A percentile compares a stretch with the other conserved stretches of the same genome.
Conservation (phyloP, 2,797 vertebrate genomes). For the Dermochelys coriacea region DNA sequence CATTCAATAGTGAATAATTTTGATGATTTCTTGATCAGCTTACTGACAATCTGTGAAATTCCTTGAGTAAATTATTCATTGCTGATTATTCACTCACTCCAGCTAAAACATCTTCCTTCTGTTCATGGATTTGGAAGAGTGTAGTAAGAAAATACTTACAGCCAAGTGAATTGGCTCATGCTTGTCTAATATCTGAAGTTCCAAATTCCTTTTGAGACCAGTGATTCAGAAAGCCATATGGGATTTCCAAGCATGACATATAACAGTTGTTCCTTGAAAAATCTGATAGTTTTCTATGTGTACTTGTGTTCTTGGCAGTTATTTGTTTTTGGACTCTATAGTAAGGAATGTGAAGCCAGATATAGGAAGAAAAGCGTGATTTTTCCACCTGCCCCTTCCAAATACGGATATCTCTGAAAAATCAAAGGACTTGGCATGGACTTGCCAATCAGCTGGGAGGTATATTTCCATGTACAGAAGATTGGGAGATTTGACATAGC, state of each 20-base stretch:
- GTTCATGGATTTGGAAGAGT: neutral
- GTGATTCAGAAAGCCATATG: constrained; percentile 4
- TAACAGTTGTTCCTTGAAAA: neutral
- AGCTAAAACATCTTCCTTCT: neutral
- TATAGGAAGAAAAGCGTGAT: neutral
- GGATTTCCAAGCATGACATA: neutral
- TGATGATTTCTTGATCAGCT: neutral
- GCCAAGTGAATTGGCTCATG: neutral
- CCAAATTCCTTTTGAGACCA: neutral
- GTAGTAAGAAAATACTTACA: constrained; percentile 2
- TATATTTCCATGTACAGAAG: neutral
- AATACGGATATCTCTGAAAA: neutral
- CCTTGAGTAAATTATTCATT: neutral
- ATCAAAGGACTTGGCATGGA: neutral
- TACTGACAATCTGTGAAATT: neutral
- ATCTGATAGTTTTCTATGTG: neutral
- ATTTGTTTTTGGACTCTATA: neutral
- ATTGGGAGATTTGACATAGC: neutral
- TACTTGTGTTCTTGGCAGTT: neutral
- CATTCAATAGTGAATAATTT: neutral
- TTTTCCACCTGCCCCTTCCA: neutral
- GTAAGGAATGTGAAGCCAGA: neutral
- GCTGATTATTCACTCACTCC: constrained; percentile 3
- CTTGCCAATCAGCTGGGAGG: neutral
- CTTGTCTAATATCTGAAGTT: neutral